A percentile compares a stretch with the other conserved stretches of the same genome.
Evolutionary conservation across 2,797 vertebrate species (phyloP).

Genomic region (Taeniopygia guttata): DNA sequence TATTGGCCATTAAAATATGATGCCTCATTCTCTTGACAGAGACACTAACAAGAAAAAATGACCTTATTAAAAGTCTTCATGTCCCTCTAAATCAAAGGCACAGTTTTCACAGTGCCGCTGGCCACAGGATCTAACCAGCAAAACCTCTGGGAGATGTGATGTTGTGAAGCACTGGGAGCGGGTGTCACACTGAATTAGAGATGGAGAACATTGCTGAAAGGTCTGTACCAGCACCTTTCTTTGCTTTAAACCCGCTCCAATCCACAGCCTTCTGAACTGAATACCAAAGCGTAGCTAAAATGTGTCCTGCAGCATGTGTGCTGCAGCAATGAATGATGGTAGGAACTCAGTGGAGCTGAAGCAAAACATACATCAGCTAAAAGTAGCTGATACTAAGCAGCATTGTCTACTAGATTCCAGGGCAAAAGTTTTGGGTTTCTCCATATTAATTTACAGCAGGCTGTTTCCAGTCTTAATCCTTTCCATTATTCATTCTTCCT

Average conservation of each 20-base stretch:
- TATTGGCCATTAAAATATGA: conserved; percentile 53
- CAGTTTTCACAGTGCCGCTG: not conserved
- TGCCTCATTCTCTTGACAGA: conserved; percentile 34
- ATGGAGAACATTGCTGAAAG: not conserved
- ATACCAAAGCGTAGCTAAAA: not conserved
- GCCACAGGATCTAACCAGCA: not conserved
- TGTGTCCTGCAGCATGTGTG: rapidly evolving
- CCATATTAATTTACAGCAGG: not conserved
- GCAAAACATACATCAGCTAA: not conserved
- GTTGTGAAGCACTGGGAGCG: not conserved
- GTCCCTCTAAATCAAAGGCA: conserved; percentile 36
- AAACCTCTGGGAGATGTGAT: not conserved
- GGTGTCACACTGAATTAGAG: not conserved
- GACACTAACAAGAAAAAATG: conserved; percentile 52
- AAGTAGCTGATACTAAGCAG: not conserved
- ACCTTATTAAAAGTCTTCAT: conserved; percentile 48
- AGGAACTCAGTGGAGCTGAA: not conserved
- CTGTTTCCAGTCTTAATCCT: not conserved
- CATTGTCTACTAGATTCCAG: not conserved
- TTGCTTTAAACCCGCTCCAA: not conserved
- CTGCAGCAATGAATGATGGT: rapidly evolving
- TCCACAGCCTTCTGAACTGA: not conserved
- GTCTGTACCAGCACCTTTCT: not conserved
- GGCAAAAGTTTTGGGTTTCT: not conserved
- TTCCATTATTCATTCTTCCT: not conserved